Evolutionary conservation across 2,888 invertebrate species (phyloP).

Genomic region (Cerastoderma edule): DNA sequence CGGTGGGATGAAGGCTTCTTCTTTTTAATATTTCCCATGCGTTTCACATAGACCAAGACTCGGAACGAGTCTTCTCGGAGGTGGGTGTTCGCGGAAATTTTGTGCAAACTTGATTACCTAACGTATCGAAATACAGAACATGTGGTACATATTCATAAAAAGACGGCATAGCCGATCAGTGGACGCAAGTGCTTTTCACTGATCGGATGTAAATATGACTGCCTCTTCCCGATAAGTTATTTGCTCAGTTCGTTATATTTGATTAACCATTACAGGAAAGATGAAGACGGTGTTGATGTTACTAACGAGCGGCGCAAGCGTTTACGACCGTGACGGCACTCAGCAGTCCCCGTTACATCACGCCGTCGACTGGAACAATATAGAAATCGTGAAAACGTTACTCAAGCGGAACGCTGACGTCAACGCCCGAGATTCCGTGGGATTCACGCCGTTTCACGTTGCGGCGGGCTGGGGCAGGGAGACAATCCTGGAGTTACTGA

Average conservation of each 20-base stretch:
- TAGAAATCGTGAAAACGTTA: conserved; percentile 55
- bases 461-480: conserved; percentile 61
- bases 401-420: conserved; percentile 59
- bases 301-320: conserved; percentile 51
- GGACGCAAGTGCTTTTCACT: neutral
- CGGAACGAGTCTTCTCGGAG: no score
- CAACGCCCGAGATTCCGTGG: conserved; percentile 52
- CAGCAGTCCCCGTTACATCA: conserved; percentile 58
- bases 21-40: no score
- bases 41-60: no score
- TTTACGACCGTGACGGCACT: conserved; percentile 55
- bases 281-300: conserved; percentile 52
- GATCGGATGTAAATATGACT: neutral
- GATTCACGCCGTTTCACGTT: conserved; percentile 60
- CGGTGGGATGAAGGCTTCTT: no score
- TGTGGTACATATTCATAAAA: neutral
- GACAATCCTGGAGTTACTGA: conserved; percentile 39
- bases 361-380: conserved; percentile 61
- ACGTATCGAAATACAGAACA: neutral
- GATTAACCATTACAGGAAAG: no score
- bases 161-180: neutral
- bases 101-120: neutral
- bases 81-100: neutral
- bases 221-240: neutral
- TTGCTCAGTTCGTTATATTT: no score